Evolutionary conservation across 1,140 invertebrate genomes (phyloP).

Genomic region (Spodoptera frugiperda): DNA sequence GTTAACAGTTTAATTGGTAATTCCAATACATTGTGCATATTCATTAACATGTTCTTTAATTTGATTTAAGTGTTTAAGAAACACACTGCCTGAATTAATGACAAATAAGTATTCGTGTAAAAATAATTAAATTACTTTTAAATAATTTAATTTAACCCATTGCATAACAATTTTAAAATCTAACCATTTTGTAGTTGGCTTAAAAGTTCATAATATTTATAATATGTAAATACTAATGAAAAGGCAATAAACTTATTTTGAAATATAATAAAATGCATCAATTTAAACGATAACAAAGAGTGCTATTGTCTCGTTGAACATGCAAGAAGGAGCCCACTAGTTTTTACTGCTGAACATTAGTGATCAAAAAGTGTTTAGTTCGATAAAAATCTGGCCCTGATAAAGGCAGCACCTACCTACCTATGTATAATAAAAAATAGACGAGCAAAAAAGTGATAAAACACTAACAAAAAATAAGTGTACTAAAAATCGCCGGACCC

Average conservation of each 20-base stretch:
- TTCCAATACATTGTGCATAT: constrained; percentile 59
- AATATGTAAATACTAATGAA: no score
- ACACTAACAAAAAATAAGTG: constrained; percentile 57
- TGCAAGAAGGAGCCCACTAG: neutral
- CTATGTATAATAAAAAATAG: constrained; percentile 47
- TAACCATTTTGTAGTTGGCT: no score
- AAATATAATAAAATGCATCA: neutral
- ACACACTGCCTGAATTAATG: constrained; percentile 51
- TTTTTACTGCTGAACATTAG: constrained; percentile 7
- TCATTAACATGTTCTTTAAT: constrained; percentile 57
- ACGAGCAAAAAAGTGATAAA: constrained; percentile 62
- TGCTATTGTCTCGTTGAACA: no score
- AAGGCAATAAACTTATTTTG: neutral
- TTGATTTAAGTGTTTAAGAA: constrained; percentile 54
- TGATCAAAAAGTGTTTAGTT: constrained; percentile 27
- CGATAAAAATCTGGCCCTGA: constrained; percentile 46
- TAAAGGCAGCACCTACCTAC: constrained; percentile 37
- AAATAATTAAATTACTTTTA: neutral
- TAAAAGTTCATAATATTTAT: no score
- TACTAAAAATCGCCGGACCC: constrained; percentile 60
- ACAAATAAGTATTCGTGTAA: constrained; percentile 35
- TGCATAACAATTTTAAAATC: no score
- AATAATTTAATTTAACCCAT: no score
- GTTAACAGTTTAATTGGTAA: constrained; percentile 57
- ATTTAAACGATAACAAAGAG: neutral